Evolutionary conservation across 1,140 invertebrate genomes (phyloP).

Genomic region (Drosophila kepulauana): DNA sequence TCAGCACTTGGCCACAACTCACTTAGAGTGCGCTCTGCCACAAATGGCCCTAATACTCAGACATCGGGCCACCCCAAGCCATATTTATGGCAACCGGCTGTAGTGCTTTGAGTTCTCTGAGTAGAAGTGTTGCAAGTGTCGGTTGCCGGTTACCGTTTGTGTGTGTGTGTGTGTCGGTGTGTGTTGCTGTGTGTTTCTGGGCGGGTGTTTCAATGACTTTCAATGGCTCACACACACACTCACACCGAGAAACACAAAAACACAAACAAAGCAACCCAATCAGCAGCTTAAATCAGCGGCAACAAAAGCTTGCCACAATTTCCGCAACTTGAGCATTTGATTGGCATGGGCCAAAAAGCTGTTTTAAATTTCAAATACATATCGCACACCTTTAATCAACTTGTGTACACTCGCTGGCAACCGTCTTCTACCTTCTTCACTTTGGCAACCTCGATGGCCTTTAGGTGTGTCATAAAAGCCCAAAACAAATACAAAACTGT

Average conservation of each 20-base stretch:
- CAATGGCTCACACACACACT: conserved; percentile 35
- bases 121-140: neutral
- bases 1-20: conserved; percentile 76
- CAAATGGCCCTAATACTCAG: conserved; percentile 70
- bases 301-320: conserved; percentile 76
- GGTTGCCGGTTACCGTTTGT: neutral
- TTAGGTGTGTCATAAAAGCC: conserved; percentile 73
- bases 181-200: conserved; percentile 6
- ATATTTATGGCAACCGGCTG: conserved; percentile 63
- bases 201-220: conserved; percentile 24
- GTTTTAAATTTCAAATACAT: conserved; percentile 71
- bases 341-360: conserved; percentile 50
- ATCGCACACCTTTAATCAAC: conserved; percentile 70
- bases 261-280: conserved; percentile 67
- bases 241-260: neutral
- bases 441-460: neutral
- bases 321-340: conserved; percentile 69
- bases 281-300: conserved; percentile 57
- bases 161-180: conserved; percentile 3
- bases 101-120: neutral
- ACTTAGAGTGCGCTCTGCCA: conserved; percentile 70
- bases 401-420: conserved; percentile 36
- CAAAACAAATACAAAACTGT: conserved; percentile 73
- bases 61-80: conserved; percentile 24
- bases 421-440: neutral